Conservation (phyloP, 2,797 vertebrate species). For the Knipowitschia caucasica region DNA sequence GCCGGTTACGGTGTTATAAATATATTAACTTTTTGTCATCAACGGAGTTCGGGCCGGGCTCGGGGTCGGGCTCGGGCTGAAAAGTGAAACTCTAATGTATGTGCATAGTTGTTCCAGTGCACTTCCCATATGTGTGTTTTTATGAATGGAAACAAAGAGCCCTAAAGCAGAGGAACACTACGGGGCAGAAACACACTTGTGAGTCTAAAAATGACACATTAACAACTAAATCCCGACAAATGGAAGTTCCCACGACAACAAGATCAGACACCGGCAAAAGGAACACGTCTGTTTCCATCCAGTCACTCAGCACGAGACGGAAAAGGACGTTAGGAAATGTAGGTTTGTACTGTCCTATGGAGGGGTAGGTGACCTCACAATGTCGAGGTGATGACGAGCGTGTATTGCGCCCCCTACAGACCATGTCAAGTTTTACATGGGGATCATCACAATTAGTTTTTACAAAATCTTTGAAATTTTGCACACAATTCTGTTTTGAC, state of each 20-base stretch:
- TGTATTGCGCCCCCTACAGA: too few relatives aligned
- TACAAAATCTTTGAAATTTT: too few relatives aligned
- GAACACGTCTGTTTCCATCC: conserved; percentile 61
- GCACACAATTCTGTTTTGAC: too few relatives aligned
- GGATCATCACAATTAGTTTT: too few relatives aligned
- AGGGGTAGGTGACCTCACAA: too few relatives aligned
- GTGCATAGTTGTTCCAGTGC: not conserved
- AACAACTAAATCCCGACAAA: conserved; percentile 23
- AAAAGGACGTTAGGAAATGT: conserved; percentile 40
- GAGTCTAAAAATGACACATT: conserved; percentile 17
- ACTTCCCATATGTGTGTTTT: conserved; percentile 2
- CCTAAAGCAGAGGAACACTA: conserved; percentile 4
- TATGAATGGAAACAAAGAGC: not conserved
- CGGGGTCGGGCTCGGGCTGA: conserved; percentile 12
- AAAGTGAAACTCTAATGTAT: conserved; percentile 4
- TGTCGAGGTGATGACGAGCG: too few relatives aligned
- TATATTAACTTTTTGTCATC: too few relatives aligned
- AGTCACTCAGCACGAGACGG: conserved; percentile 28
- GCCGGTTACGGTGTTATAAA: too few relatives aligned
- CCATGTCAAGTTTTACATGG: too few relatives aligned
- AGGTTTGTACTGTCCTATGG: too few relatives aligned
- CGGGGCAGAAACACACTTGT: conserved; percentile 3
- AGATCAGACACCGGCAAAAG: conserved; percentile 51
- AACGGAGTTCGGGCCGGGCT: too few relatives aligned
- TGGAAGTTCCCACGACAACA: conserved; percentile 28